Percentiles rank a stretch among this genome's conserved stretches.
phyloP scores from a whole-genome alignment of 2,797 vertebrate genomes.

The Aplochiton taeniatus region DNA sequence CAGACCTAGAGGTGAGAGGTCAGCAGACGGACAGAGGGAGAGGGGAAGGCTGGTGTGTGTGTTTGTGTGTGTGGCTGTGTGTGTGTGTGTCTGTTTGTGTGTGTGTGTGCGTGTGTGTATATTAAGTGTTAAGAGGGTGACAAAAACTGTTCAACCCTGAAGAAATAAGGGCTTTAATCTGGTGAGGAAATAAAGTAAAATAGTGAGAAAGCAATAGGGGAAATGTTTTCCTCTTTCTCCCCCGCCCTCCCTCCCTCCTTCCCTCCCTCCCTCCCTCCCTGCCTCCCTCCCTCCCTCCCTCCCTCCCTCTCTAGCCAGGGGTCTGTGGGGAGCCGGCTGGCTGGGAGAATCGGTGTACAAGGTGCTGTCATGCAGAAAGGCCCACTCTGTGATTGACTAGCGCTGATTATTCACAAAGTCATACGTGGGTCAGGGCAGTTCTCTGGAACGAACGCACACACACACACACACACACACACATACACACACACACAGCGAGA shows the following conservation, averaged over 20 bases:
- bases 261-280: neutral
- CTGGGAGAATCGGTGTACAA: neutral
- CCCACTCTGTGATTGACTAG: slow-evolving; percentile 4
- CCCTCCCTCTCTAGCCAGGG: neutral
- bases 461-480: slow-evolving; percentile 12
- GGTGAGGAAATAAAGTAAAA: neutral
- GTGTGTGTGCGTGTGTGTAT: slow-evolving; percentile 16
- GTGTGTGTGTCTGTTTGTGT: slow-evolving; percentile 12
- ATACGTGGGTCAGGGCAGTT: neutral
- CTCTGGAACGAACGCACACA: neutral
- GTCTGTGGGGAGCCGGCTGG: neutral
- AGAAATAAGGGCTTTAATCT: too few relatives aligned
- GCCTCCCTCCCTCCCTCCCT: neutral
- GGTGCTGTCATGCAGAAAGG: slow-evolving; percentile 4
- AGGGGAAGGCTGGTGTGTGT: slow-evolving; percentile 10
- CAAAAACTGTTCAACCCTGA: too few relatives aligned
- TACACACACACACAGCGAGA: slow-evolving; percentile 16
- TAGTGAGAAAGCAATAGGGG: neutral
- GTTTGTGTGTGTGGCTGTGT: slow-evolving; percentile 5
- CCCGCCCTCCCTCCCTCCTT: neutral
- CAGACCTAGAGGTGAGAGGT: slow-evolving; percentile 16
- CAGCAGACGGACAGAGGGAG: slow-evolving; percentile 13
- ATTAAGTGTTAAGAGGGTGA: neutral
- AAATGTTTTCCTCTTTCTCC: neutral
- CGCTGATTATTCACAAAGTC: slow-evolving; percentile 11